phyloP scores from a whole-genome alignment of 1,140 invertebrate genomes.

The Papilio helenus region DNA sequence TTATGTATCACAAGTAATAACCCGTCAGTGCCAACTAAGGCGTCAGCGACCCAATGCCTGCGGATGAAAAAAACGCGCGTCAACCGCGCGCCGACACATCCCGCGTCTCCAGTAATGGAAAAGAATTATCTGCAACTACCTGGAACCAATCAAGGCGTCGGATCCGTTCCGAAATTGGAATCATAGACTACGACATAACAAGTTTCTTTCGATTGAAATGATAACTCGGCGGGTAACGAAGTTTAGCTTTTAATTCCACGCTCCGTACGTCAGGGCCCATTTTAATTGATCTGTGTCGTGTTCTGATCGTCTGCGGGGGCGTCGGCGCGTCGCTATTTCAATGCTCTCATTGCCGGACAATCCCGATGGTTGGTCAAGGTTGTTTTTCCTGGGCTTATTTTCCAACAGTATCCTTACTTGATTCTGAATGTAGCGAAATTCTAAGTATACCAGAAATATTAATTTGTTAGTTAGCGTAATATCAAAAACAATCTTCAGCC shows the following conservation, averaged over 20 bases:
- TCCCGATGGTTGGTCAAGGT: neutral
- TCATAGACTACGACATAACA: slow-evolving; percentile 77
- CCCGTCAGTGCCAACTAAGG: slow-evolving; percentile 20
- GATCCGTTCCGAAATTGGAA: slow-evolving; percentile 79
- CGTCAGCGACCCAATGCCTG: slow-evolving; percentile 21
- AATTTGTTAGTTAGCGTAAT: too few species aligned
- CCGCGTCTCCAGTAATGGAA: slow-evolving; percentile 49
- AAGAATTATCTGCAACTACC: slow-evolving; percentile 64
- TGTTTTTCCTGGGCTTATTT: neutral
- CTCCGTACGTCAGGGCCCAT: slow-evolving; percentile 52
- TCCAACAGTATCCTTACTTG: neutral
- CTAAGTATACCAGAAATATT: too few species aligned
- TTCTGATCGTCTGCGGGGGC: slow-evolving; percentile 54
- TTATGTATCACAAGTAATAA: slow-evolving; percentile 38
- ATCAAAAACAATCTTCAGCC: too few species aligned
- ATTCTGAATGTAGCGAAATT: neutral
- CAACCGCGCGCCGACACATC: slow-evolving; percentile 45
- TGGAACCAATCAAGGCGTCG: slow-evolving; percentile 76
- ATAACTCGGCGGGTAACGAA: slow-evolving; percentile 77
- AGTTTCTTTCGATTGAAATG: slow-evolving; percentile 79
- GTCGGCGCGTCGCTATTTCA: neutral
- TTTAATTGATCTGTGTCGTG: slow-evolving; percentile 75
- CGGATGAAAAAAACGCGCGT: slow-evolving; percentile 29
- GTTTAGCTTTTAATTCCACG: slow-evolving; percentile 79
- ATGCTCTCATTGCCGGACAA: slow-evolving; percentile 6